phyloP scores from a whole-genome alignment of 2,888 invertebrate genomes.

The Pandemis heparana region DNA sequence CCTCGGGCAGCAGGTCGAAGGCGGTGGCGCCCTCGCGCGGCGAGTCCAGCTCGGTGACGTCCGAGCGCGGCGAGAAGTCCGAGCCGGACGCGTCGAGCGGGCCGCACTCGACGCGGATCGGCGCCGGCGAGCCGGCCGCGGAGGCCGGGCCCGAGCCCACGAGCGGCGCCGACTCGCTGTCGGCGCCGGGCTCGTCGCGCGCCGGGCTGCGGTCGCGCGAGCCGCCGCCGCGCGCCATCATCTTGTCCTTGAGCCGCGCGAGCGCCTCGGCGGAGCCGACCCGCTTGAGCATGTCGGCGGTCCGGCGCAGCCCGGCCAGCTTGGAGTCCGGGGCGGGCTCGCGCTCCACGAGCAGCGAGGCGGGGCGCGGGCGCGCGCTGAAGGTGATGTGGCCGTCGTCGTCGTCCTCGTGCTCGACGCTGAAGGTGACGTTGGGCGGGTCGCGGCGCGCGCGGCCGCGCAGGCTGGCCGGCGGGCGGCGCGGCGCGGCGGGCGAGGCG shows the following conservation, averaged over 20 bases:
- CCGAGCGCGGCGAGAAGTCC: conserved; percentile 76
- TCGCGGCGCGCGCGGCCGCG: conserved; percentile 61
- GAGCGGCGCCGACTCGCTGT: conserved; percentile 89
- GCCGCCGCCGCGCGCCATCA: conserved; percentile 66
- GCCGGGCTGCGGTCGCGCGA: conserved; percentile 74
- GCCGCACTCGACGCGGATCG: conserved; percentile 56
- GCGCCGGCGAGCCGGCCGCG: conserved; percentile 60
- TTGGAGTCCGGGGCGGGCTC: conserved; percentile 70
- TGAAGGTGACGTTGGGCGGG: conserved; percentile 79
- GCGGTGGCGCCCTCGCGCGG: conserved; percentile 57
- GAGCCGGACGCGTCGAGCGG: conserved; percentile 59
- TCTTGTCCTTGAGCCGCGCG: conserved; percentile 72
- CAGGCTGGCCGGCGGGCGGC: conserved; percentile 65
- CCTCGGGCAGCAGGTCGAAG: conserved; percentile 48
- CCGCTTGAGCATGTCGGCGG: conserved; percentile 71
- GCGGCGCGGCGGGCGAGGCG: conserved; percentile 60
- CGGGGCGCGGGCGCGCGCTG: conserved; percentile 68
- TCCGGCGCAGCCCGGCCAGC: conserved; percentile 67
- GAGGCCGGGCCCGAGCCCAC: conserved; percentile 67
- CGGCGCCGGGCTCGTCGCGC: conserved; percentile 84
- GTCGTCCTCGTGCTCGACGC: conserved; percentile 78
- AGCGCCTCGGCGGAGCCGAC: conserved; percentile 76
- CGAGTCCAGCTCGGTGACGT: conserved; percentile 73
- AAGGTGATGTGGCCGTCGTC: conserved; percentile 79
- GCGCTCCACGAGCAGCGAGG: conserved; percentile 64